Conservation (phyloP, 92 coral and sea anemone genomes). For the Galaxea fascicularis region DNA sequence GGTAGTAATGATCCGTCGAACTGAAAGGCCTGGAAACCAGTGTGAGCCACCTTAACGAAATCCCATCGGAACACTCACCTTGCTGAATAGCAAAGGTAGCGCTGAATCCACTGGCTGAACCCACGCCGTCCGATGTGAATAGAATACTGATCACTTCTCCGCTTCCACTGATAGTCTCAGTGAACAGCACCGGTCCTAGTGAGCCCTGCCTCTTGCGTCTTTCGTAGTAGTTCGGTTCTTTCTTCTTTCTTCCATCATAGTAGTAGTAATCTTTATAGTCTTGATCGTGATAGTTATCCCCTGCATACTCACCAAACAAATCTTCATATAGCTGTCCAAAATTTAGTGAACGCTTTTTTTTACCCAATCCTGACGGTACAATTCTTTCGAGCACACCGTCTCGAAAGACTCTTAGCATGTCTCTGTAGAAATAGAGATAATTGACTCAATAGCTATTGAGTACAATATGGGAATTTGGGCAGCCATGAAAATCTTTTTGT, state of each 20-base stretch:
- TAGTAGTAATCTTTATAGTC: background rate
- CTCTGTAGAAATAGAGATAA: background rate
- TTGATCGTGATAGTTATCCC: background rate
- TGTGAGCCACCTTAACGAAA: no score
- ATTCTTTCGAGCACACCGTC: fast-evolving
- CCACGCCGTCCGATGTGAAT: background rate
- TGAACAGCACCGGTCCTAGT: background rate
- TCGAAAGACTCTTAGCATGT: background rate
- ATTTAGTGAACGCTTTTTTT: background rate
- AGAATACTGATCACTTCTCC: background rate
- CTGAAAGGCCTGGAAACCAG: no score
- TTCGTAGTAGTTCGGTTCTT: background rate
- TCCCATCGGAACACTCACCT: no score
- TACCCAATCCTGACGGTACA: background rate
- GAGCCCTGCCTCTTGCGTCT: background rate
- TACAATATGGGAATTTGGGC: no score
- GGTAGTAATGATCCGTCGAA: no score
- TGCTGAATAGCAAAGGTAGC: no score
- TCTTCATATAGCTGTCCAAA: background rate
- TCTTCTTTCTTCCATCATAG: conserved; percentile 6
- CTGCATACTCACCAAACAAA: background rate
- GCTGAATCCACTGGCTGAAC: background rate
- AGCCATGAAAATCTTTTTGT: no score
- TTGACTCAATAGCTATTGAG: background rate
- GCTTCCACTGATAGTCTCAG: background rate